Percentiles rank a stretch among this genome's conserved stretches.
These are phyloP conservation scores for Xyrauchen texanus DNA, from an alignment of 2,113 vertebrate species.

Conservation along the genomic window DNA sequence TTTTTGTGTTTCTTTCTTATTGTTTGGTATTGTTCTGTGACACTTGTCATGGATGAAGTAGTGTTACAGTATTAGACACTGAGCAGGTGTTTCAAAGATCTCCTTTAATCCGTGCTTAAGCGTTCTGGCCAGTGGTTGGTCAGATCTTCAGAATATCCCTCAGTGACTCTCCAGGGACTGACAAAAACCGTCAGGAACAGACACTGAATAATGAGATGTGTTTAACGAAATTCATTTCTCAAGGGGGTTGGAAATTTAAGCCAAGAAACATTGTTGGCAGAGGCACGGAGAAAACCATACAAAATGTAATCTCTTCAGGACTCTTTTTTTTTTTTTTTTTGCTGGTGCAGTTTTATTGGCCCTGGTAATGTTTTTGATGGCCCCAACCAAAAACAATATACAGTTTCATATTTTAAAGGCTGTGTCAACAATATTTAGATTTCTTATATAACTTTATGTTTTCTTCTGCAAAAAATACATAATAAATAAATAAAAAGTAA, in stretches of 20 bases:
- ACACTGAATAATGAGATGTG: conserved; percentile 26
- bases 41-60: conserved; percentile 3
- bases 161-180: background rate
- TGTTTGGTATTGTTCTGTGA: background rate
- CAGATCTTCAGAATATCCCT: background rate
- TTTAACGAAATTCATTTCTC: conserved; percentile 14
- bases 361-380: too few species aligned
- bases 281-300: background rate
- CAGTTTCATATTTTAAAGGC: too few species aligned
- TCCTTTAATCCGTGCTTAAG: conserved; percentile 27
- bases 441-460: too few species aligned
- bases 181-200: conserved; percentile 1
- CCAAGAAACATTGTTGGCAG: background rate
- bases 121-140: conserved; percentile 9
- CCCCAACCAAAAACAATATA: too few species aligned
- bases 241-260: background rate
- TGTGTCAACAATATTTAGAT: too few species aligned
- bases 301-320: too few species aligned
- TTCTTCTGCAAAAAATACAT: too few species aligned
- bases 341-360: too few species aligned
- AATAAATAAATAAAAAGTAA: too few species aligned
- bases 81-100: conserved; percentile 45
- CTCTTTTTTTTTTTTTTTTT: too few species aligned
- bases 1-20: conserved; percentile 3
- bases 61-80: conserved; percentile 28